A percentile compares a stretch with the other conserved stretches of the same genome.
Conservation (phyloP, 2,888 invertebrate genomes). For the Hydroisotoma schaefferi region DNA sequence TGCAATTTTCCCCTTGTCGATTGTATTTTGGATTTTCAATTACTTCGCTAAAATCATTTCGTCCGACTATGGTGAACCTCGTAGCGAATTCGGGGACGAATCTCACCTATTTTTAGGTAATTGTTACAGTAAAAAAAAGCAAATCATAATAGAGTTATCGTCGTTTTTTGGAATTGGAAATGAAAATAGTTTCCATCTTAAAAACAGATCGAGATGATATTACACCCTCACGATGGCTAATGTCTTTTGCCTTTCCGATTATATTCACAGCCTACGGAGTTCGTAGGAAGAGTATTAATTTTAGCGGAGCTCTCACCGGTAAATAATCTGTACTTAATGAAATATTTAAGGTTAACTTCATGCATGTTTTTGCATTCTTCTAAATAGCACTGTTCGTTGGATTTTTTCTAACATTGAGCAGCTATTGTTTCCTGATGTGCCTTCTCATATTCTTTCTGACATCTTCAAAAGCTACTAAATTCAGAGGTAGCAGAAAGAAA, state of each 20-base stretch:
- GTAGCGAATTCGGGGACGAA: not conserved
- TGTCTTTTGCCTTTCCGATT: slow-evolving; percentile 64
- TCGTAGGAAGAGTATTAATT: slow-evolving; percentile 64
- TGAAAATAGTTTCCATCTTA: no score
- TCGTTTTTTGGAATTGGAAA: no score
- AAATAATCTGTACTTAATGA: slow-evolving; percentile 30
- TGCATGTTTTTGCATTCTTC: slow-evolving; percentile 38
- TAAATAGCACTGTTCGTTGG: slow-evolving; percentile 68
- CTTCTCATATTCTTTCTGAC: slow-evolving; percentile 73
- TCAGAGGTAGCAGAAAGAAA: slow-evolving; percentile 62
- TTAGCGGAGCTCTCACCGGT: slow-evolving; percentile 68
- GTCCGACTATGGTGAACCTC: not conserved
- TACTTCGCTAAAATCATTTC: slow-evolving; percentile 50
- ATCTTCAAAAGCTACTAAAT: slow-evolving; percentile 77
- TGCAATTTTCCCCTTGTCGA: slow-evolving; percentile 69
- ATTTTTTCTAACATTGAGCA: slow-evolving; percentile 72
- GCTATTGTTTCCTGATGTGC: slow-evolving; percentile 69
- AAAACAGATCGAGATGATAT: slow-evolving; percentile 61
- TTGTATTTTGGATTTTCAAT: slow-evolving; percentile 71
- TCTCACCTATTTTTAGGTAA: not conserved
- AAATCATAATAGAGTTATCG: no score
- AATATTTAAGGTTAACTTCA: no score
- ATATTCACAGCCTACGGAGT: slow-evolving; percentile 65
- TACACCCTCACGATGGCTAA: slow-evolving; percentile 65
- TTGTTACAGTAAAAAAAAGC: not conserved